Percentiles rank a stretch among this genome's conserved stretches.
These are phyloP conservation scores for Leucophenga maculata DNA, from an alignment of 2,888 invertebrate genomes.

Conservation along the genomic window DNA sequence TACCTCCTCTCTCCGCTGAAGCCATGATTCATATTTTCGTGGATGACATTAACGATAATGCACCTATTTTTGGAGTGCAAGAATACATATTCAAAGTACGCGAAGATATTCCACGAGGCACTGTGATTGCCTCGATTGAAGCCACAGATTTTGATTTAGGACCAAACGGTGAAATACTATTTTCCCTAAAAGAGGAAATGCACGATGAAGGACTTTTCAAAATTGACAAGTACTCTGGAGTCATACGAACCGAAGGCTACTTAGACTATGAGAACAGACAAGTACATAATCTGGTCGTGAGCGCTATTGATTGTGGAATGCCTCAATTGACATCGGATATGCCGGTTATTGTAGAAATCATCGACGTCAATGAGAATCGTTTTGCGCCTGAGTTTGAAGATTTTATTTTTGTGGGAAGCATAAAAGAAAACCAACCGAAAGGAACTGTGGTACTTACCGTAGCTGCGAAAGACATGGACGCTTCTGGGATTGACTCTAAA, in stretches of 20 bases:
- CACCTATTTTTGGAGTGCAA: conserved; percentile 84
- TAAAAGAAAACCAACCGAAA: conserved; percentile 85
- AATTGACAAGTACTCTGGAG: conserved; percentile 89
- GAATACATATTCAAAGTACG: conserved; percentile 86
- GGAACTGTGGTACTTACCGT: conserved; percentile 85
- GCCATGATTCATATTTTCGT: conserved; percentile 86
- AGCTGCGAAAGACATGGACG: conserved; percentile 85
- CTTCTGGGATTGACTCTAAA: conserved; percentile 84
- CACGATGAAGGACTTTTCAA: conserved; percentile 75
- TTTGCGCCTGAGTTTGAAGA: conserved; percentile 87
- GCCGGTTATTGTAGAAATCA: conserved; percentile 86
- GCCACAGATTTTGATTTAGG: conserved; percentile 89
- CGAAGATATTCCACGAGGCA: conserved; percentile 92
- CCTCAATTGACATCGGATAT: conserved; percentile 87
- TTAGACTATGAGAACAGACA: conserved; percentile 93
- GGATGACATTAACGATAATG: conserved; percentile 92
- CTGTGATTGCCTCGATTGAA: conserved; percentile 87
- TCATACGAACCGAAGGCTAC: conserved; percentile 82
- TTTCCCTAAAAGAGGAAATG: conserved; percentile 80
- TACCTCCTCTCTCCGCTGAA: conserved; percentile 81
- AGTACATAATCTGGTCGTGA: conserved; percentile 88
- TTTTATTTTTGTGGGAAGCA: conserved; percentile 82
- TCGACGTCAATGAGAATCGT: conserved; percentile 95
- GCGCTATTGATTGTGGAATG: conserved; percentile 88
- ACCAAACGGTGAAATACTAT: conserved; percentile 84